Percentiles rank a stretch among this genome's conserved stretches.
phyloP scores from a whole-genome alignment of 2,797 vertebrate genomes.

The Girardinus metallicus region DNA sequence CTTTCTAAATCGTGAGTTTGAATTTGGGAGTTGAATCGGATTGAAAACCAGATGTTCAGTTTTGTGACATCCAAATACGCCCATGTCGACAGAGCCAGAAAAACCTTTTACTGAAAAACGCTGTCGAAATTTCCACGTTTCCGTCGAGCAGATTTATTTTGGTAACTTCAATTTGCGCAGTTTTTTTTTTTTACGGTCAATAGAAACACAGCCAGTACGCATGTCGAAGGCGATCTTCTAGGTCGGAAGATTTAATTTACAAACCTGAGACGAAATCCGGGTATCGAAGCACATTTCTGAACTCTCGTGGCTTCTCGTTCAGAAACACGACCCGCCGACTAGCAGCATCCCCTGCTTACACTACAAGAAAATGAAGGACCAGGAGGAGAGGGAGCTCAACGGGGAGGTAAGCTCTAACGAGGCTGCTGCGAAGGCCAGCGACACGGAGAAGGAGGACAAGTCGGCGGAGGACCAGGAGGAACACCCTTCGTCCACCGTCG shows the following conservation, averaged over 20 bases:
- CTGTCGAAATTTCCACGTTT: too few species aligned
- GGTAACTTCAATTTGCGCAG: too few species aligned
- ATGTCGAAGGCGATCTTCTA: not conserved
- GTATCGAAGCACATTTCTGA: not conserved
- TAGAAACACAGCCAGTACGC: not conserved
- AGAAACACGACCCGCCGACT: conserved; percentile 99
- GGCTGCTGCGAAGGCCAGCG: conserved; percentile 78
- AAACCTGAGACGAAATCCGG: not conserved
- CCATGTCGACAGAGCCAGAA: too few species aligned
- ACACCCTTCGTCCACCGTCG: conserved; percentile 24
- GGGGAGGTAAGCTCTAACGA: conserved; percentile 84
- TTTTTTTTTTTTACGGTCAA: too few species aligned
- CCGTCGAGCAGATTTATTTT: too few species aligned
- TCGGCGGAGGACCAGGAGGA: conserved; percentile 75
- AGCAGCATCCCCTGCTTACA: conserved; percentile 98
- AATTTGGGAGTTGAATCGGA: too few species aligned
- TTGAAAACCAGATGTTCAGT: too few species aligned
- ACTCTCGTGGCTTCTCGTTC: conserved; percentile 39
- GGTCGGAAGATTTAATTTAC: not conserved
- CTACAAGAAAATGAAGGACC: conserved; percentile 98
- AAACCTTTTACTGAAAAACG: too few species aligned
- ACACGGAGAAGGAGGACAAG: conserved; percentile 70
- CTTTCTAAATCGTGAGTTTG: too few species aligned
- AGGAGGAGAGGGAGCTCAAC: conserved; percentile 90
- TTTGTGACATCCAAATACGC: too few species aligned